Conservation (phyloP, 2,797 vertebrate genomes). For the Echiichthys vipera region DNA sequence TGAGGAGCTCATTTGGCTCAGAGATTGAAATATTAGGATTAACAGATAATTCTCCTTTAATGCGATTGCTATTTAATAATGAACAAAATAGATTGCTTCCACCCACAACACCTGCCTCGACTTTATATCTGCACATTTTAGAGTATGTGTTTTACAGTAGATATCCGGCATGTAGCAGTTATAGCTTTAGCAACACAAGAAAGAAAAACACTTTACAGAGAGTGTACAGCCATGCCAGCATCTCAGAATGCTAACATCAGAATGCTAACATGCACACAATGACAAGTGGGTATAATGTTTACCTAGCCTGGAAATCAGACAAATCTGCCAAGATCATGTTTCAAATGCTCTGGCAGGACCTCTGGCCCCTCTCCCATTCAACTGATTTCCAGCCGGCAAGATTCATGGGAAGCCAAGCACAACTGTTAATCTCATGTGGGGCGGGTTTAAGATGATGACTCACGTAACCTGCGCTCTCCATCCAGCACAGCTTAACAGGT, state of each 20-base stretch:
- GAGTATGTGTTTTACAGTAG: background rate
- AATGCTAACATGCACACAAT: background rate
- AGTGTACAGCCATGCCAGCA: too few relatives aligned
- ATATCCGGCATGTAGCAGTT: background rate
- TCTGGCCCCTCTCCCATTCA: too few relatives aligned
- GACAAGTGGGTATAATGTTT: background rate
- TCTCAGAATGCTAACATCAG: background rate
- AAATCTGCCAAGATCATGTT: too few relatives aligned
- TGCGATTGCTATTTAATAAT: constrained; percentile 4
- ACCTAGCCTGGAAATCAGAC: too few relatives aligned
- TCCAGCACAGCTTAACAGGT: too few relatives aligned
- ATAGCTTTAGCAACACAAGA: background rate
- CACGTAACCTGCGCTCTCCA: too few relatives aligned
- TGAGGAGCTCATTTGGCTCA: constrained; percentile 18
- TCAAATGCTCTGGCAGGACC: too few relatives aligned
- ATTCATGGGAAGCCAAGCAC: too few relatives aligned
- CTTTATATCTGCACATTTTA: background rate
- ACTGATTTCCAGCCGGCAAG: too few relatives aligned
- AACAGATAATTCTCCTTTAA: constrained; percentile 6
- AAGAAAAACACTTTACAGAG: too few relatives aligned
- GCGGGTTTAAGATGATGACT: too few relatives aligned
- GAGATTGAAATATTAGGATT: background rate
- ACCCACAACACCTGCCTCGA: background rate
- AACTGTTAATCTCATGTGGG: too few relatives aligned
- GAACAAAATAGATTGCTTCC: constrained; percentile 1